Base-by-base conservation (phyloP, 2,888 invertebrate genomes). In the Zygogramma bicolorata region DNA sequence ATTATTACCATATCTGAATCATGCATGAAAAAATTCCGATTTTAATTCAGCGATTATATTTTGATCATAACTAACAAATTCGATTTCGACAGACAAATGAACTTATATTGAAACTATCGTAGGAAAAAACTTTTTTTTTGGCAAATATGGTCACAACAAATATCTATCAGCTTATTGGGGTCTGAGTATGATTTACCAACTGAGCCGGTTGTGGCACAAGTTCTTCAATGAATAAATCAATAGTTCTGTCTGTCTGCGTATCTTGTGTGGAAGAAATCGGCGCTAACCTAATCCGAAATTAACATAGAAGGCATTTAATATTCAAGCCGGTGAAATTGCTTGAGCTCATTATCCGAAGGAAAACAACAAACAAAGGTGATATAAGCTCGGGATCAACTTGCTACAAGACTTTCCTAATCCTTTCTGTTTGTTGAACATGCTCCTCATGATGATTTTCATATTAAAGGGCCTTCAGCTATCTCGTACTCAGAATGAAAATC, bases 321-420 rank as follows among this genome's bases (percentile, higher is more conserved):
- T 53, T 53, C 53, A 27, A 25, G 25, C 53, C 25, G 53, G 53
- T 27, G 53, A 53, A 53, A 53, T 27, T 53, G 53, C 53, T 53
- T 53, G 27, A 53, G 53, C 53, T 53, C 53, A 53, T 53, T 53
- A 53, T 53, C 13, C 6, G 27, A 53, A 53, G 53, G 27, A 53
- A 53, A 53, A 53, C 53, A 53, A 27, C 53, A 53, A 53, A 53
- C 53, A 53, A 53, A 53, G 53, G 53, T 53, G 53, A 53, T 53
- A 53, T 53, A 53, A 53, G 53, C 53, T 27, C n/a, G 13, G n/a
- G 53, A 53, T 53, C 25, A 53, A 53, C 53, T 53, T 53, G 53
- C 53, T 53, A 53, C 53, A 27, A 53, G 53, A 25, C 25, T 53
- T 53, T 53, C 53, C 22, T 53, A 53, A 53, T 53, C 53, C 53